phyloP scores from a whole-genome alignment of 2,797 vertebrate species.

The Gorsachius magnificus region DNA sequence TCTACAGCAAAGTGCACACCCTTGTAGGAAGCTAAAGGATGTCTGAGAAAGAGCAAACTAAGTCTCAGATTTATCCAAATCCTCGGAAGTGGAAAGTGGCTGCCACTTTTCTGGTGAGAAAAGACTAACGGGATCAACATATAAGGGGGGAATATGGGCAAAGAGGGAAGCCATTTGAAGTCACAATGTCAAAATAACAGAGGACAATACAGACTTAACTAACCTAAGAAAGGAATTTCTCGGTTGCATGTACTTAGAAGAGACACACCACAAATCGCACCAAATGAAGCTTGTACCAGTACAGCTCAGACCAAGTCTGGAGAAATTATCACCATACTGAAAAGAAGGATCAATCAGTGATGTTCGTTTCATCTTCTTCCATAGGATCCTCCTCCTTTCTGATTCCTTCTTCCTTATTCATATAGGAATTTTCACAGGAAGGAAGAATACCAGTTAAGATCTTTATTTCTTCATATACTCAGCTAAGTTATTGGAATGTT shows the following conservation, averaged over 20 bases:
- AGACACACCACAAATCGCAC: not conserved
- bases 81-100: not conserved
- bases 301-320: not conserved
- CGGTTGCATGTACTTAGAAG: not conserved
- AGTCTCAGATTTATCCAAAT: not conserved
- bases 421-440: not conserved
- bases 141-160: not conserved
- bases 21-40: not conserved
- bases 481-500: not conserved
- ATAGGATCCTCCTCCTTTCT: not conserved
- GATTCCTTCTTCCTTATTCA: not conserved
- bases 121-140: not conserved
- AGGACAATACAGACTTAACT: not conserved
- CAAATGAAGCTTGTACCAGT: not conserved
- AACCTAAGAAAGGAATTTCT: not conserved
- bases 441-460: not conserved
- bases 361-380: not conserved
- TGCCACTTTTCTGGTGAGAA: not conserved
- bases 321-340: not conserved
- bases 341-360: not conserved
- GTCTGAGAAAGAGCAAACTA: not conserved
- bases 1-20: not conserved
- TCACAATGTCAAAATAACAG: not conserved
- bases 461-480: not conserved
- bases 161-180: not conserved